Evolutionary conservation across 1,140 invertebrate genomes (phyloP).

Genomic region (Calephelis nemesis): DNA sequence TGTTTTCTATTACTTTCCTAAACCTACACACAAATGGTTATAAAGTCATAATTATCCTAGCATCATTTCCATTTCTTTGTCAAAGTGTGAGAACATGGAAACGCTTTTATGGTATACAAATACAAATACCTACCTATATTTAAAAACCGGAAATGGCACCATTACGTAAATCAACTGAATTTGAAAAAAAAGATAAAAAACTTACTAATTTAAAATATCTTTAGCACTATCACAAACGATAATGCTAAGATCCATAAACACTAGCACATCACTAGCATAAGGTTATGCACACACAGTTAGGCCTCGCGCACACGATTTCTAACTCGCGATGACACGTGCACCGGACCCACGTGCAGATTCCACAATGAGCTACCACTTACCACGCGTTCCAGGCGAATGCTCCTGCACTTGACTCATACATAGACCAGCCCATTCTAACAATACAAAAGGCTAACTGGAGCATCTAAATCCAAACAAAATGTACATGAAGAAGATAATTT

Average conservation of each 20-base stretch:
- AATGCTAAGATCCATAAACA: slow-evolving; percentile 10
- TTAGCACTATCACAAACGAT: slow-evolving; percentile 1
- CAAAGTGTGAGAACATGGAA: too few relatives aligned
- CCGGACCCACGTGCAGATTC: slow-evolving; percentile 59
- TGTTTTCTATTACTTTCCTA: too few relatives aligned
- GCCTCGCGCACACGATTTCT: slow-evolving; percentile 37
- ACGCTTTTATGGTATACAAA: too few relatives aligned
- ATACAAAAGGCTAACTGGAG: slow-evolving; percentile 56
- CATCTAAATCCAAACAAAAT: slow-evolving; percentile 28
- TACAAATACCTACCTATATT: too few relatives aligned
- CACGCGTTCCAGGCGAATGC: slow-evolving; percentile 62
- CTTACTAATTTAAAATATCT: slow-evolving; percentile 4
- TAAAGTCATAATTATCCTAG: too few relatives aligned
- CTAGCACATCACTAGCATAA: slow-evolving; percentile 27
- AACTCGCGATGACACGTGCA: slow-evolving; percentile 50
- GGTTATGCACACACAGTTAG: slow-evolving; percentile 32
- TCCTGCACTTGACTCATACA: slow-evolving; percentile 72
- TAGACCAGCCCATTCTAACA: slow-evolving; percentile 54
- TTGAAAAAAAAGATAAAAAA: too few relatives aligned
- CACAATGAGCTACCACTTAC: slow-evolving; percentile 49
- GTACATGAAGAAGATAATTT: slow-evolving; percentile 9
- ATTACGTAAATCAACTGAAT: too few relatives aligned
- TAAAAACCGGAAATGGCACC: too few relatives aligned
- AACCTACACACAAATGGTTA: too few relatives aligned
- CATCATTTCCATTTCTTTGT: too few relatives aligned